These are phyloP conservation scores for Charadrius vociferus DNA, from an alignment of 2,113 vertebrate genomes.

Conservation along the genomic window DNA sequence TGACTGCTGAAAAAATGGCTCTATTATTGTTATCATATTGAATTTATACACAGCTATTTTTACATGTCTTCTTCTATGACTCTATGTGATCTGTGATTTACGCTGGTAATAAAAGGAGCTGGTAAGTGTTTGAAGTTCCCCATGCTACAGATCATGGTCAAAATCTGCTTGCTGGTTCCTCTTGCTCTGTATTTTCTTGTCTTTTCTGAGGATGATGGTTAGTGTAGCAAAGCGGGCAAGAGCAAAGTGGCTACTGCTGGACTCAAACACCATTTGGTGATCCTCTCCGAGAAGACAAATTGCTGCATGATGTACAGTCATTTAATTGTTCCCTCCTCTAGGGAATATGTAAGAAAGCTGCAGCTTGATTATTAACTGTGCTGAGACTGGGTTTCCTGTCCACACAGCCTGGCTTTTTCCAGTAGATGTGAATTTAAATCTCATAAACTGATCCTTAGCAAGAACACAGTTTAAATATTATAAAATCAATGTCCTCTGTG, in stretches of 20 bases:
- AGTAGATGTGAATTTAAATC: not conserved
- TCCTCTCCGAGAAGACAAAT: not conserved
- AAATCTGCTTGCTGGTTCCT: not conserved
- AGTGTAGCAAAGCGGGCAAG: not conserved
- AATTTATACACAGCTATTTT: not conserved
- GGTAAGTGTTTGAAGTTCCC: not conserved
- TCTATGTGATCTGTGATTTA: not conserved
- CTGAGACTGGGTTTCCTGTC: not conserved
- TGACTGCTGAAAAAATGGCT: not conserved
- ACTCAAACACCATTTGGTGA: not conserved
- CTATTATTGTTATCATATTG: not conserved
- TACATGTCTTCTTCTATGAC: too few species aligned
- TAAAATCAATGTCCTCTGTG: not conserved
- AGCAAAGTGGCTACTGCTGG: not conserved
- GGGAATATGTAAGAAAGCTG: not conserved
- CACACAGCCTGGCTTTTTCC: not conserved
- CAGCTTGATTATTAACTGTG: not conserved
- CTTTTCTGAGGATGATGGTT: not conserved
- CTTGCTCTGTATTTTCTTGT: not conserved
- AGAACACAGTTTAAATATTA: not conserved
- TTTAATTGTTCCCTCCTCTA: not conserved
- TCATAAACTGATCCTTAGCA: not conserved
- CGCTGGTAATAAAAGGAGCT: not conserved
- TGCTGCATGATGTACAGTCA: too few species aligned
- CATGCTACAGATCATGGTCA: not conserved